Evolutionary conservation across 2,797 vertebrate species (phyloP), one percentile per base, ranked within the genome.

Genomic region (Urosaurus nigricauda): DNA sequence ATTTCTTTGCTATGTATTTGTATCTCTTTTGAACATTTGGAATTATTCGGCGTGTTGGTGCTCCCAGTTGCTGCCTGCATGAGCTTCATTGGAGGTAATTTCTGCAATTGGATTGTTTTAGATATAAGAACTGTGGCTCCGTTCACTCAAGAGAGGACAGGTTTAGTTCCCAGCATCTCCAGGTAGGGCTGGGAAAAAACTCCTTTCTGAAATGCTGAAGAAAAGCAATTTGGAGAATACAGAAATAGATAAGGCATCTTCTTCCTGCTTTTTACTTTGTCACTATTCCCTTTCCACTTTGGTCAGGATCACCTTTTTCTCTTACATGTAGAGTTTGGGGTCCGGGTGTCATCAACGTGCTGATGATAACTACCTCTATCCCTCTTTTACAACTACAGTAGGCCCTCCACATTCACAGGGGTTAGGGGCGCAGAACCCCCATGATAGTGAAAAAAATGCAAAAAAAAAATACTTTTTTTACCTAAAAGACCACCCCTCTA

Each of bases 11-110:
- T 87, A 68, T 0, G 74, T 85, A 85, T 91, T 84, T 0, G 11
- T 19, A 29, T 88, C 71, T 0, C 65, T 24, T 87, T 83, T 9
- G 0, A 58, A 77, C 0, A 87, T 51, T 29, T 63, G 85, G 0
- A 29, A 74, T 4, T 87, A 0, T 80, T 53, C 12, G 24, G 29
- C 0, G 0, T 65, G 11, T n/a, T 78, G 0, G 9, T 88, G 47
- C 2, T 94, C 0, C 68, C 9, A 43, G 1, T 13, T 4, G 87
- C 86, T 14, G 87, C 79, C 5, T 0, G 85, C 79, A 56, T 63
- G 3, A 90, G 90, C 73, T 93, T 93, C 29, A 4, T 8, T 3
- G 89, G 93, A 89, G 94, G 95, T 96, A 70, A 87, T 5, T 1
- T 1, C 47, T 43, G 9, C 5, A 13, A 21, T 3, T 19, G 37